Evolutionary conservation across 2,113 vertebrate species (phyloP).

Genomic region (Perognathus longimembris): DNA sequence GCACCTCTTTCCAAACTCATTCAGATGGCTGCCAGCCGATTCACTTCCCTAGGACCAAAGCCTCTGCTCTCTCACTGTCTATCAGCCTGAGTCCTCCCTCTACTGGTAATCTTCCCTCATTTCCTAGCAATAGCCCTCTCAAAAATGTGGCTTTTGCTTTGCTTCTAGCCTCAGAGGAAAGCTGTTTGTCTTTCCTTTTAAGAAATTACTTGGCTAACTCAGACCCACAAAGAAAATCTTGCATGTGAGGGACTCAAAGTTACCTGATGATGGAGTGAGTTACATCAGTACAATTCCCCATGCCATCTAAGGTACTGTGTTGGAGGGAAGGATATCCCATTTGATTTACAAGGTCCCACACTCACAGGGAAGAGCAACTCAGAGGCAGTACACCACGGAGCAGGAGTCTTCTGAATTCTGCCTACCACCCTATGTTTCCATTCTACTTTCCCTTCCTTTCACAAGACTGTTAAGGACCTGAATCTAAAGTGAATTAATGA

Average conservation of each 20-base stretch:
- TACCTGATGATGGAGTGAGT: neutral
- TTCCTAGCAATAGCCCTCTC: neutral
- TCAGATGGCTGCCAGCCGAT: neutral
- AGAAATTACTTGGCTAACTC: neutral
- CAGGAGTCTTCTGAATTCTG: neutral
- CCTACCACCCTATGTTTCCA: rapidly evolving
- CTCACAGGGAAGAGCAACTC: neutral
- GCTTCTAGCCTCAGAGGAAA: neutral
- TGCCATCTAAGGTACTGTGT: neutral
- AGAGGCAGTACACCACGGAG: neutral
- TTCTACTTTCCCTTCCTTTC: neutral
- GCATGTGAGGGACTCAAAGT: neutral
- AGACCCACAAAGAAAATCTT: neutral
- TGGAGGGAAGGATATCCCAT: neutral
- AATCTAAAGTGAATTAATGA: neutral
- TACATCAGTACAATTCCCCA: neutral
- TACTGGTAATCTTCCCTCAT: neutral
- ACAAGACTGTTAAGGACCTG: neutral
- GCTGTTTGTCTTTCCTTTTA: neutral
- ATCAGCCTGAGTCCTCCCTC: neutral
- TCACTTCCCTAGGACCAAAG: neutral
- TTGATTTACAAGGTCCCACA: neutral
- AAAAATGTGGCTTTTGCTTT: neutral
- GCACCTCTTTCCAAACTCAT: neutral
- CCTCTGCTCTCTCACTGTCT: neutral